phyloP scores from a whole-genome alignment of 2,113 vertebrate genomes.

The Strigops habroptila region DNA sequence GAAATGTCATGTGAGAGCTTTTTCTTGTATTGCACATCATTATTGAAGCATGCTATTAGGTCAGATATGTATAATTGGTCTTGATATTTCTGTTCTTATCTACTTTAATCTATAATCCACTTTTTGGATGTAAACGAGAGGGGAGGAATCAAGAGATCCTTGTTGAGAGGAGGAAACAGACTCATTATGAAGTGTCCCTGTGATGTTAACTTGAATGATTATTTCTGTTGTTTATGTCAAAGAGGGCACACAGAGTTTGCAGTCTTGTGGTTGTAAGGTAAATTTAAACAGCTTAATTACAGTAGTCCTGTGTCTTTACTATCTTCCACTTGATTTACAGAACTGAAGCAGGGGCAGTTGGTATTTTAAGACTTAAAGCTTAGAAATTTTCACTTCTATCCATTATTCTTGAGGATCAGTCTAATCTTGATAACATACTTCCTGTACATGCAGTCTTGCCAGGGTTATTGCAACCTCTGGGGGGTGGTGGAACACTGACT shows the following conservation, averaged over 20 bases:
- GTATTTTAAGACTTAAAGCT: neutral
- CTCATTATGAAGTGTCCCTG: neutral
- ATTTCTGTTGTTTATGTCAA: neutral
- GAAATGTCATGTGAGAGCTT: neutral
- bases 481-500: rapidly evolving
- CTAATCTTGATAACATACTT: neutral
- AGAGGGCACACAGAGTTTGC: neutral
- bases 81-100: neutral
- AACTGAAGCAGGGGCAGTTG: neutral
- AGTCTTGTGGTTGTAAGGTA: neutral
- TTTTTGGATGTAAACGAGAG: neutral
- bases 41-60: neutral
- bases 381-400: neutral
- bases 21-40: neutral
- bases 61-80: neutral
- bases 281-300: neutral
- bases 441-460: neutral
- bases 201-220: neutral
- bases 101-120: neutral
- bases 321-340: neutral
- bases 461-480: neutral
- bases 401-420: neutral
- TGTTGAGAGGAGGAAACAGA: neutral
- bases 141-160: neutral
- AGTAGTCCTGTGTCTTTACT: neutral